phyloP scores from a whole-genome alignment of 1,140 invertebrate genomes.

The Adoxophyes honmai region DNA sequence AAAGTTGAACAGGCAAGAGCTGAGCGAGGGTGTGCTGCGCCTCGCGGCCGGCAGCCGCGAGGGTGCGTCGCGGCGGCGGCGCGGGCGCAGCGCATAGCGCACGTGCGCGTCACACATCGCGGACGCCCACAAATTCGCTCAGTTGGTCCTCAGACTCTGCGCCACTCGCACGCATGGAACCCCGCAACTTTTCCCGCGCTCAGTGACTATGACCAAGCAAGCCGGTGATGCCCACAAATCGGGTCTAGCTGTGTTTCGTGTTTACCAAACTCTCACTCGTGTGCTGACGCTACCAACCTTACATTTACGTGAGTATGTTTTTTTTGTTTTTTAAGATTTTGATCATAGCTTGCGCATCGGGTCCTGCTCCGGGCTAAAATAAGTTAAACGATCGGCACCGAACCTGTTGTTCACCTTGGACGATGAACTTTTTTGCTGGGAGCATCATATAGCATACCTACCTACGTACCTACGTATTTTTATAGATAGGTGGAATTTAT shows the following conservation, averaged over 20 bases:
- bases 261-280: slow-evolving; percentile 17
- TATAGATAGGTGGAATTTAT: too few species aligned
- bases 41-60: too few species aligned
- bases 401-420: slow-evolving; percentile 47
- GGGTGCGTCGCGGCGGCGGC: slow-evolving; percentile 7
- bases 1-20: too few species aligned
- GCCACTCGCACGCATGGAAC: slow-evolving; percentile 52
- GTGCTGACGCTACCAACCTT: slow-evolving; percentile 35
- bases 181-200: slow-evolving; percentile 39
- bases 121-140: slow-evolving; percentile 61
- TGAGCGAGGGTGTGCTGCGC: neutral
- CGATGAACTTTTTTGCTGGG: slow-evolving; percentile 36
- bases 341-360: slow-evolving; percentile 30
- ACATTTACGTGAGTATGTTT: slow-evolving; percentile 51
- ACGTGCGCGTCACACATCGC: slow-evolving; percentile 69
- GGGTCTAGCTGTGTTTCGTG: slow-evolving; percentile 26
- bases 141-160: slow-evolving; percentile 59
- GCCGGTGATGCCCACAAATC: slow-evolving; percentile 33
- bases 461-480: slow-evolving; percentile 17
- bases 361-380: slow-evolving; percentile 31
- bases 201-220: slow-evolving; percentile 47
- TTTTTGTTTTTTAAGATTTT: slow-evolving; percentile 34
- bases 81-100: slow-evolving; percentile 45
- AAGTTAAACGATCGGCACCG: slow-evolving; percentile 32
- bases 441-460: slow-evolving; percentile 19